Evolutionary conservation across 2,113 vertebrate species (phyloP).

Genomic region (Rattus rattus): DNA sequence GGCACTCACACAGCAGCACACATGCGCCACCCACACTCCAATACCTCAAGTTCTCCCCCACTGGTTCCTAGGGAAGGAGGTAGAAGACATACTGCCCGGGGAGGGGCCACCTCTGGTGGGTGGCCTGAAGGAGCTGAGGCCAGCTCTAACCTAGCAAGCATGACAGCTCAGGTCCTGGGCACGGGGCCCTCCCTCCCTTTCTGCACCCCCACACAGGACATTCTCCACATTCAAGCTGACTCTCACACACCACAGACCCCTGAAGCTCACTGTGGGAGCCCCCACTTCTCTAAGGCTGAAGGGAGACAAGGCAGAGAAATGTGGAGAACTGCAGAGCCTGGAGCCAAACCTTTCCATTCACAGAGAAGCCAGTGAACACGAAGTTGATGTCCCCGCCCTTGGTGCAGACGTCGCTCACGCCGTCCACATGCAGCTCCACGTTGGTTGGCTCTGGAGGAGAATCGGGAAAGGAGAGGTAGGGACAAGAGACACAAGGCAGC

Average conservation of each 20-base stretch:
- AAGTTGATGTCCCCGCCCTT: constrained; percentile 99
- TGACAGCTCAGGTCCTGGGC: not conserved
- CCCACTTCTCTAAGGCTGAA: not conserved
- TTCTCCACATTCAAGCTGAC: not conserved
- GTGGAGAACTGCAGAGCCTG: not conserved
- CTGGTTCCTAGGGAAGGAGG: not conserved
- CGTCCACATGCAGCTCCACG: constrained; percentile 97
- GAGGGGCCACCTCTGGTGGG: not conserved
- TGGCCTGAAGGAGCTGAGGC: not conserved
- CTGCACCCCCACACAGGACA: not conserved
- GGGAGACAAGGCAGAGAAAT: not conserved
- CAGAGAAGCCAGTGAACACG: constrained; percentile 97
- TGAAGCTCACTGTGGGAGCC: not conserved
- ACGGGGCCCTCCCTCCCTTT: not conserved
- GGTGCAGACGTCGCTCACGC: constrained; percentile 96
- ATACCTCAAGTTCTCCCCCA: not conserved
- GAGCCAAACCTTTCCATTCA: constrained; percentile 92
- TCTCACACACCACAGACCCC: not conserved
- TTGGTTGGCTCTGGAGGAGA: constrained; percentile 91
- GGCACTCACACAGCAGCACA: not conserved
- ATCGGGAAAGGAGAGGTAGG: accelerated
- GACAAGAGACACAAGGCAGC: not conserved
- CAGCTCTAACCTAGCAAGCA: not conserved
- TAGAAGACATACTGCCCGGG: not conserved
- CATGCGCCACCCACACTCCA: not conserved